Base-by-base conservation (phyloP, 2,888 invertebrate genomes). In the Ophion slaviceki region DNA sequence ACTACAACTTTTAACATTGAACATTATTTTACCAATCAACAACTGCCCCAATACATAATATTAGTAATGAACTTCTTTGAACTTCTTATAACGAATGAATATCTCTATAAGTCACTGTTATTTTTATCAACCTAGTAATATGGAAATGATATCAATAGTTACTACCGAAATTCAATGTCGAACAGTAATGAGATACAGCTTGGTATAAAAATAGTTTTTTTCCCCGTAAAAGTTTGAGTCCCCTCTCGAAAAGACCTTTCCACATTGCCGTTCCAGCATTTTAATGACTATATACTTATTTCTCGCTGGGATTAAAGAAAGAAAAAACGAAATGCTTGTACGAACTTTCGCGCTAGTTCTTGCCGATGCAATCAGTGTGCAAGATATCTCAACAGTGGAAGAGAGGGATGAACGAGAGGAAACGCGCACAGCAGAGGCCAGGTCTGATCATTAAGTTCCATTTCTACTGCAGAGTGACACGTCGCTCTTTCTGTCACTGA, bases 361-460 rank as follows among this genome's bases (percentile, higher is more conserved):
- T 61, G 66, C 64, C 74, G 70, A 81, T 81, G 86, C 78, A 83
- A 83, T 80, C 80, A 84, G 64, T 66, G 53, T 70, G 70, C 53
- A 75, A 78, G 72, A 74, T 57, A 78, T 80, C 80, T 79, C 57
- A 11, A n/a, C 47, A 62, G 75, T 57, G 76, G 61, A 47, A 76
- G 17, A 80, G 80, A 40, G 57, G 36, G 17, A 82, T 53, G 68
- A 67, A 36, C 47, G 67, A 67, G 45, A 36, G 47, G 59, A 20
- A 79, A 59, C 17, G 28, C 3, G 59, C 17, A 36, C 8, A n/a
- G 36, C 32, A 47, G 28, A n/a, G 59, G 28, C 20, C 17, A 57
- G 59, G 82, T 76, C 70, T 75, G 79, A 66, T 75, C 82, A 82
- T 79, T 76, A 82, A 85, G 79, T 67, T 82, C 32, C 71, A 36